These are phyloP conservation scores for Danio aesculapii DNA, from an alignment of 2,797 vertebrate species.

Conservation along the genomic window DNA sequence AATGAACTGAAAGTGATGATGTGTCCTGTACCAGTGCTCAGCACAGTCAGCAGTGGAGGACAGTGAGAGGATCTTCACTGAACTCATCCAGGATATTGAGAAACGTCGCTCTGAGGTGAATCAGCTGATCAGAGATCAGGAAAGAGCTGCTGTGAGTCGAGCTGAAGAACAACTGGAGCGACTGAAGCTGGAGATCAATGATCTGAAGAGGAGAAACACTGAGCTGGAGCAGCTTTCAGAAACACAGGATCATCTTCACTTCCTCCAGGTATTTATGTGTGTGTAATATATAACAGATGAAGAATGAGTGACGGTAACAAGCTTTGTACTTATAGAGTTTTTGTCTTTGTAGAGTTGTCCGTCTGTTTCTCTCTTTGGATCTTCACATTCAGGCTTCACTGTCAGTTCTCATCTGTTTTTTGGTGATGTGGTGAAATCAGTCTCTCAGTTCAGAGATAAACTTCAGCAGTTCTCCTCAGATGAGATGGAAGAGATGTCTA, in stretches of 20 bases:
- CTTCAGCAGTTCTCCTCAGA: neutral
- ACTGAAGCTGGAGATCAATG: constrained; percentile 27
- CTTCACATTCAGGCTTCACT: neutral
- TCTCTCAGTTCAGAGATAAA: neutral
- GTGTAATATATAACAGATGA: too few species aligned
- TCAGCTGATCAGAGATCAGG: neutral
- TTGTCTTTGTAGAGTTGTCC: constrained; percentile 9
- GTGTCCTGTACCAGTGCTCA: neutral
- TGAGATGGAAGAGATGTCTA: neutral
- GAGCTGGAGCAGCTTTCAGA: constrained; percentile 1
- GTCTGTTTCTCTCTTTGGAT: neutral
- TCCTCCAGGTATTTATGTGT: neutral
- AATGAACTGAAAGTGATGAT: neutral
- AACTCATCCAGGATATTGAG: neutral
- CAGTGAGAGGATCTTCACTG: constrained; percentile 24
- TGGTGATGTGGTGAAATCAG: constrained; percentile 9
- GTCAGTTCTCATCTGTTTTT: neutral
- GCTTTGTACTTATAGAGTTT: neutral
- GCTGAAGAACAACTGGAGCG: constrained; percentile 6
- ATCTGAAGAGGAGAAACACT: neutral
- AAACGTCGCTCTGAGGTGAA: neutral
- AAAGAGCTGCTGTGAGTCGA: constrained; percentile 23
- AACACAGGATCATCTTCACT: neutral
- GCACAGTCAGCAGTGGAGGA: neutral
- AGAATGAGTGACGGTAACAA: neutral